phyloP scores from a whole-genome alignment of 1,140 invertebrate genomes.

The Asbolus verrucosus region DNA sequence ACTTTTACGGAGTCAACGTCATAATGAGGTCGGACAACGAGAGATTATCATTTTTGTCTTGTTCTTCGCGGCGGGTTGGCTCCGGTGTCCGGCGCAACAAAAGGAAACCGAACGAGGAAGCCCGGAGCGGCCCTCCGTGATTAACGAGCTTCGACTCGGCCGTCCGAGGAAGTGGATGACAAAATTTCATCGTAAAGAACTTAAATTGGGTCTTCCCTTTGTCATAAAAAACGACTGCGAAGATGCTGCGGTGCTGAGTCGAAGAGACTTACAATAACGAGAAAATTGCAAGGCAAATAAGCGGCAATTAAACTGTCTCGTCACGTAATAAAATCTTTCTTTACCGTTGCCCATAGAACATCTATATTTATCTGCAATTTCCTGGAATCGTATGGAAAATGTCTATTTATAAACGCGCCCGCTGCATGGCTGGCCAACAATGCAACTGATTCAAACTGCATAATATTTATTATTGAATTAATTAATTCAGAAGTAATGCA shows the following conservation, averaged over 20 bases:
- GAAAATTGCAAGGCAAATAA: slow-evolving; percentile 35
- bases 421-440: slow-evolving; percentile 15
- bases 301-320: slow-evolving; percentile 31
- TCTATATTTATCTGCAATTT: slow-evolving; percentile 31
- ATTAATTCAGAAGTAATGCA: slow-evolving; percentile 8
- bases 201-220: no score
- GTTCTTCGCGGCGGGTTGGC: slow-evolving; percentile 28
- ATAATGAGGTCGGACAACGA: slow-evolving; percentile 37
- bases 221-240: no score
- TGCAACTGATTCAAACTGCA: slow-evolving; percentile 14
- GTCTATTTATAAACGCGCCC: slow-evolving; percentile 4
- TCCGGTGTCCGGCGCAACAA: background rate
- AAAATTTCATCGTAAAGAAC: no score
- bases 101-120: slow-evolving; percentile 23
- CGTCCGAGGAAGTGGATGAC: no score
- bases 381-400: slow-evolving; percentile 34
- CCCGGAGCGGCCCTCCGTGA: background rate
- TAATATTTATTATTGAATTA: slow-evolving; percentile 33
- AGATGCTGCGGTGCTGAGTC: no score
- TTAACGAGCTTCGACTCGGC: no score
- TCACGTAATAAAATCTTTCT: slow-evolving; percentile 35
- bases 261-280: no score
- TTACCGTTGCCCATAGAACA: slow-evolving; percentile 18
- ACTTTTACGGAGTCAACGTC: slow-evolving; percentile 39
- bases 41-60: slow-evolving; percentile 19